Percentiles rank a stretch among this genome's conserved stretches.
Evolutionary conservation across 2,888 invertebrate genomes (phyloP).

Genomic region (Deilephila porcellus): DNA sequence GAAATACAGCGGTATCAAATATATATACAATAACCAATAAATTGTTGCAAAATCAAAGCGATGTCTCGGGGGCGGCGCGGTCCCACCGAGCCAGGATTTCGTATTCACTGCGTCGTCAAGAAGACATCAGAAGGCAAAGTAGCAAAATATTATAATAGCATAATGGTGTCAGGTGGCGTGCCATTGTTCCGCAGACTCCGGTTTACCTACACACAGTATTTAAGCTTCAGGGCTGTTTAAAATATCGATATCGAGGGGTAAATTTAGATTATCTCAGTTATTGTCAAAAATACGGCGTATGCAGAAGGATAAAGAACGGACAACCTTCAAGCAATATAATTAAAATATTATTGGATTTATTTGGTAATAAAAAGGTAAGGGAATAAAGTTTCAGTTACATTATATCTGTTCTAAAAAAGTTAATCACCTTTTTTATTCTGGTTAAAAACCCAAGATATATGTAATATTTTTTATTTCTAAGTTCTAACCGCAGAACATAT

Average conservation of each 20-base stretch:
- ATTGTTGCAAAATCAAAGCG: constrained; percentile 65
- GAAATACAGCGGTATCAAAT: constrained; percentile 59
- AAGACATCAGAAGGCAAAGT: constrained; percentile 79
- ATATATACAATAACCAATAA: constrained; percentile 73
- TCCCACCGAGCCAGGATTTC: constrained; percentile 60
- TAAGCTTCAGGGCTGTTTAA: constrained; percentile 30
- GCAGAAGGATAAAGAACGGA: too few relatives aligned
- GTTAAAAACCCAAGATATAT: too few relatives aligned
- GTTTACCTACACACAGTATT: constrained; percentile 49
- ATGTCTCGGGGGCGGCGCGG: constrained; percentile 50
- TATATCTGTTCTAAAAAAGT: too few relatives aligned
- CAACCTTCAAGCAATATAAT: too few relatives aligned
- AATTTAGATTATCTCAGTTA: too few relatives aligned
- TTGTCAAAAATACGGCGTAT: too few relatives aligned
- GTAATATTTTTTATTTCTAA: too few relatives aligned
- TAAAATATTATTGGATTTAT: too few relatives aligned
- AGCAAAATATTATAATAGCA: constrained; percentile 84
- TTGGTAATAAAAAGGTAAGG: too few relatives aligned
- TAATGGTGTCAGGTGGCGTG: constrained; percentile 83
- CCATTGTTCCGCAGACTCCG: constrained; percentile 63
- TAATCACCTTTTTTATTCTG: too few relatives aligned
- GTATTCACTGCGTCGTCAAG: constrained; percentile 84
- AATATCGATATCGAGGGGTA: constrained; percentile 46
- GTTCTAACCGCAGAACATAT: too few relatives aligned
- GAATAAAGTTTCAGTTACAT: too few relatives aligned